Evolutionary conservation across 1,140 invertebrate genomes (phyloP).

Genomic region (Drosophila sturtevanti): DNA sequence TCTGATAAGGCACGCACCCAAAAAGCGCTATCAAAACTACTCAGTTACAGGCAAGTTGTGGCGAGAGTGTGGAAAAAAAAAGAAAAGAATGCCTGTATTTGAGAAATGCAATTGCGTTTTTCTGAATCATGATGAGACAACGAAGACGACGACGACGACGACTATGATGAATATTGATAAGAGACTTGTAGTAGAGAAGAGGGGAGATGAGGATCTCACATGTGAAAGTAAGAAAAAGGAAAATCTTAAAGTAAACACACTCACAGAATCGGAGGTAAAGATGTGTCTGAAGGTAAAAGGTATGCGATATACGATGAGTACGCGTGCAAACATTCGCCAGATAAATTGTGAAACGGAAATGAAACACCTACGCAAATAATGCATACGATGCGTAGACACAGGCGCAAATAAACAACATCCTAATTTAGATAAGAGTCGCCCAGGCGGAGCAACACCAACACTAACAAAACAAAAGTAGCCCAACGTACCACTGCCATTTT

Average conservation of each 20-base stretch:
- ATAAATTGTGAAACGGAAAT: conserved; percentile 81
- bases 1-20: conserved; percentile 69
- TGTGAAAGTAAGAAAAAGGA: conserved; percentile 63
- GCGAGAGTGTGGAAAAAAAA: background rate
- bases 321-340: conserved; percentile 65
- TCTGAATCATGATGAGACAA: conserved; percentile 55
- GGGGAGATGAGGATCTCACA: conserved; percentile 59
- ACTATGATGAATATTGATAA: conserved; percentile 62
- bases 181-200: too few relatives aligned
- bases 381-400: conserved; percentile 70
- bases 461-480: conserved; percentile 16
- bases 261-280: conserved; percentile 7
- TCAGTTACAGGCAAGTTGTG: background rate
- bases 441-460: conserved; percentile 19
- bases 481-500: conserved; percentile 37
- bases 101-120: conserved; percentile 51
- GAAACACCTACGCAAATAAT: conserved; percentile 82
- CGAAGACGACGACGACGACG: too few relatives aligned
- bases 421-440: conserved; percentile 80
- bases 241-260: conserved; percentile 29
- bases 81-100: background rate
- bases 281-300: conserved; percentile 47
- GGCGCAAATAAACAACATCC: conserved; percentile 79
- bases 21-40: conserved; percentile 35
- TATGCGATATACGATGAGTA: conserved; percentile 53